Evolutionary conservation across 2,797 vertebrate species (phyloP).

Genomic region (Crypturellus tataupa): DNA sequence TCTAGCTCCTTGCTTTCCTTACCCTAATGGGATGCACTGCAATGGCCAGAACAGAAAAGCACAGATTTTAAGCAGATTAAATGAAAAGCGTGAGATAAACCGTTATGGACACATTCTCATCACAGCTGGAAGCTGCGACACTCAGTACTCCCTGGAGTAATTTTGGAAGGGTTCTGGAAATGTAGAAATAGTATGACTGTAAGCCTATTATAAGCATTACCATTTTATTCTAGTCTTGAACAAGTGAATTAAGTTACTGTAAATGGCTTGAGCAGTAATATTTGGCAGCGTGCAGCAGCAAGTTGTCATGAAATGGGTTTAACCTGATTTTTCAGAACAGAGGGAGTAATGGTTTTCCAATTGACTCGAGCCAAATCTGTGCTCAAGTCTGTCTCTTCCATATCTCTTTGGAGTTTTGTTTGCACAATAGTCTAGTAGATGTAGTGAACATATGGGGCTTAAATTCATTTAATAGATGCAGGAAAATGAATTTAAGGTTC

Average conservation of each 20-base stretch:
- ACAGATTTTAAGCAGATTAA: neutral
- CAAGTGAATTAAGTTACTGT: conserved; percentile 38
- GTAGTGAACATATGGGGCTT: conserved; percentile 19
- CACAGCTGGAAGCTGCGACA: accelerated
- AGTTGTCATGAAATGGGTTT: conserved; percentile 55
- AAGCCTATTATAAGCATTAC: conserved; percentile 44
- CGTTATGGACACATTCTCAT: neutral
- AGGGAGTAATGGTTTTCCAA: conserved; percentile 24
- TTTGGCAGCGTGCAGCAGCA: neutral
- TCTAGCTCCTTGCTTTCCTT: neutral
- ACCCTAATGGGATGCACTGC: neutral
- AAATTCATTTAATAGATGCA: conserved; percentile 49
- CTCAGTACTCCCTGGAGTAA: neutral
- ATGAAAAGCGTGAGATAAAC: too few species aligned
- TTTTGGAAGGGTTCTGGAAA: neutral
- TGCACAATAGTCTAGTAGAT: conserved; percentile 41
- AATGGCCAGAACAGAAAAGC: neutral
- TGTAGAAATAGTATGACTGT: neutral
- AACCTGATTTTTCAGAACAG: conserved; percentile 67
- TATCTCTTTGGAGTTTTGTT: conserved; percentile 54
- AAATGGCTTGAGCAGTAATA: conserved; percentile 23
- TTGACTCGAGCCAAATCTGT: conserved; percentile 37
- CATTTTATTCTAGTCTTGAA: conserved; percentile 35
- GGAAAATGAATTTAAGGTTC: conserved; percentile 66
- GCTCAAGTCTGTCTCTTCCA: neutral